Base-by-base conservation (phyloP, 2,888 invertebrate species). In the Noctua comes region DNA sequence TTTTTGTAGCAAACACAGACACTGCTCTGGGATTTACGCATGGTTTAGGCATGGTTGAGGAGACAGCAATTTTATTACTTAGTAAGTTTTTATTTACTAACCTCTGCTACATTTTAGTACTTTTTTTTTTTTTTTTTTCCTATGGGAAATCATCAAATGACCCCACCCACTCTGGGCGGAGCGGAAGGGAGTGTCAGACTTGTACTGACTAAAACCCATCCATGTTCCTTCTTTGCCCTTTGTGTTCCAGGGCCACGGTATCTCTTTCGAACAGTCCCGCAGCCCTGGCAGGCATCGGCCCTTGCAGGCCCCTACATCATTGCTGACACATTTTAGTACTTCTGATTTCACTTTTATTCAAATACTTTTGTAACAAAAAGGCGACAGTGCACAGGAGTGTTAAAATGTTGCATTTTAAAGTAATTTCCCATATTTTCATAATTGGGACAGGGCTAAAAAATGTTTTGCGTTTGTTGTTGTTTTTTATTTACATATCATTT, bases 81-180 rank as follows among this genome's bases (percentile, higher is more conserved):
- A 70, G n/a, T 51, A 76, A 43, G 8, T 68, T 57, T 68, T 76
- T 59, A 73, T 68, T 86, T 84, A 84, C 84, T 86, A 79, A 84
- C 84, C 84, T 83, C 66, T 64, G n/a, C 18, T 68, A 73, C 1
- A 27, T 40, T 68, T 68, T 64, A 62, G 57, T 40, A 27, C 79
- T 79, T 70, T n/a, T n/a, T n/a, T n/a, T n/a, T n/a, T n/a, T n/a
- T n/a, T n/a, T n/a, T n/a, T n/a, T n/a, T n/a, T n/a, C n/a, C n/a
- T n/a, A n/a, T n/a, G n/a, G n/a, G n/a, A n/a, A n/a, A n/a, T n/a
- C n/a, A n/a, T n/a, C n/a, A n/a, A n/a, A n/a, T n/a, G n/a, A n/a
- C n/a, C n/a, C n/a, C n/a, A n/a, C n/a, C n/a, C n/a, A n/a, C n/a
- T n/a, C n/a, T n/a, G n/a, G n/a, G n/a, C n/a, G n/a, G n/a, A n/a